These are phyloP conservation scores for Zosterops lateralis DNA, from an alignment of 2,113 vertebrate species.

Conservation along the genomic window DNA sequence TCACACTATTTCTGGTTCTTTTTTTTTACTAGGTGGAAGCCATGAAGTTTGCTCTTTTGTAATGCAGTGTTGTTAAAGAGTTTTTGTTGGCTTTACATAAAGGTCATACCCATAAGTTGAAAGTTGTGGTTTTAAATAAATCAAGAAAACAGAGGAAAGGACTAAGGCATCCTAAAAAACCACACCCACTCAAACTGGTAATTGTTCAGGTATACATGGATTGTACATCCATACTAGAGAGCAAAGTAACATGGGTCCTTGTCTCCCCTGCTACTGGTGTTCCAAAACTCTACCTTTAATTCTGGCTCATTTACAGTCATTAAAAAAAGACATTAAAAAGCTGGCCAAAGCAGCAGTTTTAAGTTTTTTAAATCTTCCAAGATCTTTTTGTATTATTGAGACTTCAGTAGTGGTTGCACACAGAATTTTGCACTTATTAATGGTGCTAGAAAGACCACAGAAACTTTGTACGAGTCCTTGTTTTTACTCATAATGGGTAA, in stretches of 20 bases:
- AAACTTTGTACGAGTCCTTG: neutral
- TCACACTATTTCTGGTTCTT: neutral
- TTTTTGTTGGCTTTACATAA: neutral
- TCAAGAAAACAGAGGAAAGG: neutral
- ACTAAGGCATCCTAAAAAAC: neutral
- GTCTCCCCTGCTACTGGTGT: neutral
- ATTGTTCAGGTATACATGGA: neutral
- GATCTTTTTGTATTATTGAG: neutral
- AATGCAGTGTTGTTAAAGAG: neutral
- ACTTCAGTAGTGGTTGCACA: neutral
- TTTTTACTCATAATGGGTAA: neutral
- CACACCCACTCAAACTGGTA: neutral
- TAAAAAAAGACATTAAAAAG: neutral
- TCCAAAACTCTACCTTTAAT: neutral
- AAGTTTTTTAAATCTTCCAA: neutral
- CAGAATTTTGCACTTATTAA: neutral
- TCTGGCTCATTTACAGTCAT: neutral
- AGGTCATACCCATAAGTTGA: neutral
- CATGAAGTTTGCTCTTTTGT: neutral
- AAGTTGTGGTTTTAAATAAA: neutral
- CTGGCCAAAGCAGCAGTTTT: neutral
- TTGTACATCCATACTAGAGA: neutral
- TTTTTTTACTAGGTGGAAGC: neutral
- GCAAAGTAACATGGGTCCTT: neutral
- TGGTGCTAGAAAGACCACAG: neutral